Conservation (phyloP, 2,888 invertebrate genomes). For the Dinocampus coccinellae region DNA sequence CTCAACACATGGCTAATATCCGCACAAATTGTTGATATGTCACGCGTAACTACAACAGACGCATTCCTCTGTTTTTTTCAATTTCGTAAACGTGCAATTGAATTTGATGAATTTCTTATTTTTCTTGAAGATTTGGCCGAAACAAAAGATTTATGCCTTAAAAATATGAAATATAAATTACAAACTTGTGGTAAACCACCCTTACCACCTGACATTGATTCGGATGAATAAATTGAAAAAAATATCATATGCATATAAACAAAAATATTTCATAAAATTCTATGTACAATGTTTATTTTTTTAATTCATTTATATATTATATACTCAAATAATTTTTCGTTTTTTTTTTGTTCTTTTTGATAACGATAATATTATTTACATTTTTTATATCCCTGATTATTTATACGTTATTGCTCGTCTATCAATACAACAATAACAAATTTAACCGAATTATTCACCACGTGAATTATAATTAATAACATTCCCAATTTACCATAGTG, state of each 20-base stretch:
- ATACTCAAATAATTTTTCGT: background rate
- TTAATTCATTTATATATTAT: constrained; percentile 39
- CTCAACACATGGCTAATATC: constrained; percentile 56
- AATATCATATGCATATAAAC: constrained; percentile 8
- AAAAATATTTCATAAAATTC: constrained; percentile 26
- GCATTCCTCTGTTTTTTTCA: constrained; percentile 59
- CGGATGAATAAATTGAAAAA: constrained; percentile 18
- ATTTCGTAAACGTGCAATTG: constrained; percentile 58
- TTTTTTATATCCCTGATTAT: background rate
- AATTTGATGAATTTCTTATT: constrained; percentile 52
- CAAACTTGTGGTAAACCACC: constrained; percentile 50
- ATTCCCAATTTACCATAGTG: background rate
- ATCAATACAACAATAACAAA: background rate
- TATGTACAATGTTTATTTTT: constrained; percentile 51
- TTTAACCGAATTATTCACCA: background rate
- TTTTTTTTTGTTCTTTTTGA: background rate
- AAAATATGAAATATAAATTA: constrained; percentile 53
- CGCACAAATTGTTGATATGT: constrained; percentile 56
- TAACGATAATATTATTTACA: constrained; percentile 21
- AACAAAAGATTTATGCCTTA: constrained; percentile 47
- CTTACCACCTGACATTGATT: constrained; percentile 31
- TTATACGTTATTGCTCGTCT: background rate
- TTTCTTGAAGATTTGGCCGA: constrained; percentile 53
- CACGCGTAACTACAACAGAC: constrained; percentile 55
- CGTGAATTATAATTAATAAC: background rate